Percentiles rank a stretch among this genome's conserved stretches.
phyloP scores from a whole-genome alignment of 2,797 vertebrate species.

The Halcyon leucocephala region DNA sequence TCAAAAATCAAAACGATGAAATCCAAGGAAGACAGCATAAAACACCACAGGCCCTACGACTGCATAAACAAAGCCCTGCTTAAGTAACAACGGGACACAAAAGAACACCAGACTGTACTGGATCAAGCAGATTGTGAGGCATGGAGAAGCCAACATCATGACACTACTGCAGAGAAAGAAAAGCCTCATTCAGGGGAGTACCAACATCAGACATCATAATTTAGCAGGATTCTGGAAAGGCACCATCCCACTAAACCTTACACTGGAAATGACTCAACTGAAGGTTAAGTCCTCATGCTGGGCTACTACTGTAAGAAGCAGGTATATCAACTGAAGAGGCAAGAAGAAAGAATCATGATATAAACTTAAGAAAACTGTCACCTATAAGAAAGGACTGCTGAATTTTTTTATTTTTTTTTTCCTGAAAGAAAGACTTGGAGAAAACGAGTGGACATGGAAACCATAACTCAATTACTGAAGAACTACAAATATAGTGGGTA shows the following conservation, averaged over 20 bases:
- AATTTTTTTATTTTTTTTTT: background rate
- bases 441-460: background rate
- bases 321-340: background rate
- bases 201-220: background rate
- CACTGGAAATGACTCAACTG: background rate
- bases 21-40: background rate
- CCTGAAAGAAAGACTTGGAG: background rate
- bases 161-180: background rate
- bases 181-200: background rate
- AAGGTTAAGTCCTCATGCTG: background rate
- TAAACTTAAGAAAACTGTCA: background rate
- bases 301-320: background rate
- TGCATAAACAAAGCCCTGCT: background rate
- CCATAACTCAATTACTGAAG: background rate
- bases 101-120: background rate
- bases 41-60: rapidly evolving
- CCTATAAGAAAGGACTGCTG: background rate
- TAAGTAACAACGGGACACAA: background rate
- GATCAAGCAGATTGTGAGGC: background rate
- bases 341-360: background rate
- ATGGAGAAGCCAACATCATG: background rate
- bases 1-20: background rate
- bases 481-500: background rate
- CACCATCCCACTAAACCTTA: background rate
- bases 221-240: background rate